A percentile compares a stretch with the other conserved stretches of the same genome.
phyloP scores from a whole-genome alignment of 1,140 invertebrate genomes.

The Drosophila asahinai region DNA sequence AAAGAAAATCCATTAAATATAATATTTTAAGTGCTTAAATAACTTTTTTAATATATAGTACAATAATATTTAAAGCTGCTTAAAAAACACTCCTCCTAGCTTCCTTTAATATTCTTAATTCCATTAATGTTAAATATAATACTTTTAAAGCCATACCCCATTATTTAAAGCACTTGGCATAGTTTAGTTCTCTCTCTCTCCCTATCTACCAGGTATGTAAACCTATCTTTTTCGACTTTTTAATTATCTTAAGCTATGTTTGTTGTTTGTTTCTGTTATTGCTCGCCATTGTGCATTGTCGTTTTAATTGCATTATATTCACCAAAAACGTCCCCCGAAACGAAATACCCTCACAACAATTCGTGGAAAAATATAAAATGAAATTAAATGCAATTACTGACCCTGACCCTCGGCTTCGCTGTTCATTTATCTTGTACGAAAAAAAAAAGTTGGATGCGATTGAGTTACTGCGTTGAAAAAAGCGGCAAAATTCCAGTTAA shows the following conservation, averaged over 20 bases:
- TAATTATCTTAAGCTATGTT: not conserved
- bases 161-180: no score
- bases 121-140: no score
- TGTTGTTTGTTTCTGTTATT: not conserved
- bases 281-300: conserved; percentile 10
- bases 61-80: no score
- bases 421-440: not conserved
- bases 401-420: not conserved
- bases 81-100: no score
- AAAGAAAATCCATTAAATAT: no score
- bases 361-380: not conserved
- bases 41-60: no score
- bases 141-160: no score
- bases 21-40: no score
- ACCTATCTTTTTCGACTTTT: not conserved
- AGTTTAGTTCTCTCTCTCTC: no score
- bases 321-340: conserved; percentile 4
- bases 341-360: not conserved
- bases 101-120: no score
- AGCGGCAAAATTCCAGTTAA: conserved; percentile 98
- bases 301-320: conserved; percentile 19
- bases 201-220: not conserved
- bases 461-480: conserved; percentile 96
- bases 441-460: conserved; percentile 94
- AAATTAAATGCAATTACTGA: conserved; percentile 11